Percentiles rank a stretch among this genome's conserved stretches.
These are phyloP conservation scores for Byasa hedistus DNA, from an alignment of 2,888 invertebrate species.

Conservation along the genomic window DNA sequence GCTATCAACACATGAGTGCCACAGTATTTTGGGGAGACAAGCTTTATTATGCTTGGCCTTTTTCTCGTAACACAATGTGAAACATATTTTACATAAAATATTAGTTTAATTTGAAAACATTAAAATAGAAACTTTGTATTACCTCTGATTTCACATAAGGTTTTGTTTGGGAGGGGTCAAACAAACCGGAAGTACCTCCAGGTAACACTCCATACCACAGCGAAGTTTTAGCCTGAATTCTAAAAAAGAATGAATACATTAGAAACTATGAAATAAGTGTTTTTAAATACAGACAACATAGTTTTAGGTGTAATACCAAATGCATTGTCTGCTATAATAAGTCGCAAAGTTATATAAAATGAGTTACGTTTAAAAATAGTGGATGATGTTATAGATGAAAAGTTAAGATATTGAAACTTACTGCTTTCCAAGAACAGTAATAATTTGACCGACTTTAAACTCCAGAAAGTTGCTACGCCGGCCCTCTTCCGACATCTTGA, in stretches of 20 bases:
- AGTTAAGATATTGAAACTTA: constrained; percentile 42
- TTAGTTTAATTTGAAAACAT: neutral
- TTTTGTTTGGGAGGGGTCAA: constrained; percentile 93
- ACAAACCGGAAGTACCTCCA: constrained; percentile 95
- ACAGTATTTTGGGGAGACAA: too few species aligned
- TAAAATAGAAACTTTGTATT: constrained; percentile 30
- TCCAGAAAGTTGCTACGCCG: constrained; percentile 85
- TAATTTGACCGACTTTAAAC: constrained; percentile 93
- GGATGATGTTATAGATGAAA: neutral
- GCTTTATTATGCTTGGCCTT: too few species aligned
- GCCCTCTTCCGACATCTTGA: constrained; percentile 60
- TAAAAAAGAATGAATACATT: constrained; percentile 31
- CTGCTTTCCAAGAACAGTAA: constrained; percentile 87
- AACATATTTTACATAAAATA: too few species aligned
- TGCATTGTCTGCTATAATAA: too few species aligned
- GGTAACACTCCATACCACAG: constrained; percentile 95
- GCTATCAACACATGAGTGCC: too few species aligned
- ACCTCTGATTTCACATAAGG: constrained; percentile 78
- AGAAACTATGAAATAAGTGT: too few species aligned
- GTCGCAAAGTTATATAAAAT: neutral
- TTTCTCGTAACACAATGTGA: too few species aligned
- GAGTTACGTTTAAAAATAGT: too few species aligned
- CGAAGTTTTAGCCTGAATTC: constrained; percentile 78
- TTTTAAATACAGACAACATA: too few species aligned
- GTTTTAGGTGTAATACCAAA: too few species aligned